A percentile compares a stretch with the other conserved stretches of the same genome.
These are phyloP conservation scores for Drosophila lacertosa DNA, from an alignment of 1,140 invertebrate species.

Conservation along the genomic window DNA sequence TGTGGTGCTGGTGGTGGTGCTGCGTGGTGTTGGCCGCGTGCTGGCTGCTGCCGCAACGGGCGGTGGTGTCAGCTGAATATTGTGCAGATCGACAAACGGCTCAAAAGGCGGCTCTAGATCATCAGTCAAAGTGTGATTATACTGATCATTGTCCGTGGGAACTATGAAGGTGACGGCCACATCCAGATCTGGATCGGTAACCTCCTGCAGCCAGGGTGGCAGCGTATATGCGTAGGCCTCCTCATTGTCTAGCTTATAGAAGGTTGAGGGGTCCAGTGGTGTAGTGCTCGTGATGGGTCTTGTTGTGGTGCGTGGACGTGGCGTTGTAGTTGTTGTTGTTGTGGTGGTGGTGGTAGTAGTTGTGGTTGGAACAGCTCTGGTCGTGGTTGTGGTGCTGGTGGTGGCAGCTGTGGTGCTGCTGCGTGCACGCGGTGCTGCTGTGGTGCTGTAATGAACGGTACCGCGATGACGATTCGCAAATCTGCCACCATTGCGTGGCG, in stretches of 20 bases:
- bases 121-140: slow-evolving; percentile 65
- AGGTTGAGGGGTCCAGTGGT: slow-evolving; percentile 56
- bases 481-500: slow-evolving; percentile 39
- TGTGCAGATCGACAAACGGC: slow-evolving; percentile 70
- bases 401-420: slow-evolving; percentile 44
- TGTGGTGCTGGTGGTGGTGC: slow-evolving; percentile 23
- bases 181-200: slow-evolving; percentile 79
- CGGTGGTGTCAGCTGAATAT: slow-evolving; percentile 70
- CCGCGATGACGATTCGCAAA: slow-evolving; percentile 63
- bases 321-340: slow-evolving; percentile 46
- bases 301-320: slow-evolving; percentile 30
- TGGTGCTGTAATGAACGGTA: slow-evolving; percentile 67
- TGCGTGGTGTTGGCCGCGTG: slow-evolving; percentile 30
- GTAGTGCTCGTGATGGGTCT: slow-evolving; percentile 44
- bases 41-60: neutral
- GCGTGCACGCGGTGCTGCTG: slow-evolving; percentile 33
- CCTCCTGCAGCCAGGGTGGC: slow-evolving; percentile 72
- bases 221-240: slow-evolving; percentile 70
- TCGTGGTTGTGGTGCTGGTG: slow-evolving; percentile 19
- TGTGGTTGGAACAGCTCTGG: slow-evolving; percentile 7
- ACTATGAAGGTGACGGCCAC: slow-evolving; percentile 77
- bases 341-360: slow-evolving; percentile 29
- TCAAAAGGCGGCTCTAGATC: slow-evolving; percentile 75
- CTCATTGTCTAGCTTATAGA: slow-evolving; percentile 56
- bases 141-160: slow-evolving; percentile 73